Evolutionary conservation across 2,888 invertebrate genomes (phyloP).

Genomic region (Helobdella robusta): DNA sequence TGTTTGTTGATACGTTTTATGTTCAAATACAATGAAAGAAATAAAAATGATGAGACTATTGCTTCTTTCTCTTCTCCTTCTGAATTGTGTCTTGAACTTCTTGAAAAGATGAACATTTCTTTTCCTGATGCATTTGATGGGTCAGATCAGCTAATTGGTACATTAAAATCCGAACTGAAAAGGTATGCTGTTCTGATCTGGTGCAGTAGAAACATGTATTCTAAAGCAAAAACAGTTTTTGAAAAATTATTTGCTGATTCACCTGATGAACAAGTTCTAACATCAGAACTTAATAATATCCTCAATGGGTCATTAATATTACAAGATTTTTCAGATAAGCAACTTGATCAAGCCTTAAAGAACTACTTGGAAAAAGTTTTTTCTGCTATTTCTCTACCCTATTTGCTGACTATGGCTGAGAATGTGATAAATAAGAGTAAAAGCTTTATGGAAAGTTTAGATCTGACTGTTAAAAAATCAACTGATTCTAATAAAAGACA

Average conservation of each 20-base stretch:
- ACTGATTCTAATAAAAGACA: constrained; percentile 4
- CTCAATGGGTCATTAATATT: constrained; percentile 9
- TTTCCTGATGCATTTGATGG: neutral
- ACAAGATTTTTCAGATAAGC: too few species aligned
- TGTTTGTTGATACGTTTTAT: constrained; percentile 19
- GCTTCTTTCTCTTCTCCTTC: constrained; percentile 15
- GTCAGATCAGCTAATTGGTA: neutral
- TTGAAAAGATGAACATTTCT: constrained; percentile 15
- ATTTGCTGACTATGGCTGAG: constrained; percentile 1
- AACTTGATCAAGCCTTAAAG: neutral
- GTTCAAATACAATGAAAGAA: constrained; percentile 18
- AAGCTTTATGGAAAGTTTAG: neutral
- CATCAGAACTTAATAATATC: neutral
- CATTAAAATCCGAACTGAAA: constrained; percentile 7
- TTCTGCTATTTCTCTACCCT: neutral
- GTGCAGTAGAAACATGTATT: constrained; percentile 19
- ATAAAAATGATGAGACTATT: neutral
- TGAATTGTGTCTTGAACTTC: constrained; percentile 13
- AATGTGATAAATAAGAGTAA: neutral
- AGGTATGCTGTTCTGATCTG: constrained; percentile 13
- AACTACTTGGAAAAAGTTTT: constrained; percentile 7
- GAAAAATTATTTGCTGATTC: constrained; percentile 4
- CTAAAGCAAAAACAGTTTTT: constrained; percentile 13
- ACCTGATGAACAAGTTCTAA: neutral
- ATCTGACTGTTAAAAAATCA: neutral